Conservation (phyloP, 2,888 invertebrate genomes). For the Spatulosminthurus flaviceps region DNA sequence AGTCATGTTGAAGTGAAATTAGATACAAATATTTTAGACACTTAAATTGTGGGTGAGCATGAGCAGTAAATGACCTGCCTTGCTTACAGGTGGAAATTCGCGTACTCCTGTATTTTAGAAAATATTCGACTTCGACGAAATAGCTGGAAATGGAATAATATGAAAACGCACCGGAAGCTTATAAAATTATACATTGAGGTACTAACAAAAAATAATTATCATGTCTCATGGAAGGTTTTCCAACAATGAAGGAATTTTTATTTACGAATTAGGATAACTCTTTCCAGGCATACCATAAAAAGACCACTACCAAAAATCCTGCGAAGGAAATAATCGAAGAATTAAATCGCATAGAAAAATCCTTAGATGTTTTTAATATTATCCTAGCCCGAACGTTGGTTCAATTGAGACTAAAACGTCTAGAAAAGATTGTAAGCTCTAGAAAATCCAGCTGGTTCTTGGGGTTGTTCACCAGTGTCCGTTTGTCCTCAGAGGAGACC, state of each 20-base stretch:
- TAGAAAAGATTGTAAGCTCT: slow-evolving; percentile 57
- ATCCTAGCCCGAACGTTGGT: slow-evolving; percentile 72
- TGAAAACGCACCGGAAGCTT: slow-evolving; percentile 77
- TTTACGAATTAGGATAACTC: no score
- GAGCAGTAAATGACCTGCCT: no score
- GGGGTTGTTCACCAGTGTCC: slow-evolving; percentile 67
- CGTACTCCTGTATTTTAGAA: slow-evolving; percentile 82
- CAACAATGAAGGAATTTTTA: no score
- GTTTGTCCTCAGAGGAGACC: slow-evolving; percentile 66
- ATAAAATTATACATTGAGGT: slow-evolving; percentile 76
- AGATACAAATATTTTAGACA: no score
- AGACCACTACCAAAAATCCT: slow-evolving; percentile 71
- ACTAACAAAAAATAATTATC: slow-evolving; percentile 1
- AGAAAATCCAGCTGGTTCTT: slow-evolving; percentile 73
- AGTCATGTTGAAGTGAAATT: no score
- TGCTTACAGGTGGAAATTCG: slow-evolving; percentile 88
- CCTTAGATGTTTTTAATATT: slow-evolving; percentile 88
- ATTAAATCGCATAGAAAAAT: slow-evolving; percentile 78
- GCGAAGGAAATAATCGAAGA: slow-evolving; percentile 69
- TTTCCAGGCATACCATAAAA: slow-evolving; percentile 72
- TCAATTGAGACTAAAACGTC: slow-evolving; percentile 66
- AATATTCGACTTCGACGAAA: slow-evolving; percentile 76
- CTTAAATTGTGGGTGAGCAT: no score
- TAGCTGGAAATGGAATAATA: slow-evolving; percentile 93
- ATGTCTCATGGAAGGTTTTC: no score